Conservation (phyloP, 2,888 invertebrate species). For the Lacanobia oleracea region DNA sequence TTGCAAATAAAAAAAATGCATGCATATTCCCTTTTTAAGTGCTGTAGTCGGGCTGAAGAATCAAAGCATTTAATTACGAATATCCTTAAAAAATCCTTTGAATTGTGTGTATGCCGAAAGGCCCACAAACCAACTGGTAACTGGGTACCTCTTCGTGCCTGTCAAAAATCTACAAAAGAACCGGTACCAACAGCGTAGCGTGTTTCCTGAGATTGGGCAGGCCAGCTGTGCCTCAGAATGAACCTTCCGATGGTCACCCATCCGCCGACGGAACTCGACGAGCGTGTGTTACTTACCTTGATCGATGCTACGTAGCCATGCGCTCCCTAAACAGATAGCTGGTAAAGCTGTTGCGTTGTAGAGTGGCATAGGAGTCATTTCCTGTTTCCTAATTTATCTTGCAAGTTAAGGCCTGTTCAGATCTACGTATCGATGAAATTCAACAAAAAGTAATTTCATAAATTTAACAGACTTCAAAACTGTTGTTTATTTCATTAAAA, state of each 20-base stretch:
- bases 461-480: no score
- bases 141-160: not conserved
- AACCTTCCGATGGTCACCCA: not conserved
- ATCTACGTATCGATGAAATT: no score
- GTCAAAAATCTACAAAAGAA: not conserved
- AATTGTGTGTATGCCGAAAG: not conserved
- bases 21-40: no score
- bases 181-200: not conserved
- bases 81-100: not conserved
- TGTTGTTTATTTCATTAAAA: no score
- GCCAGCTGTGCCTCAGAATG: not conserved
- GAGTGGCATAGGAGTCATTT: not conserved
- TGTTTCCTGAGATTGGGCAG: not conserved
- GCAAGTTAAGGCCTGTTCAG: no score
- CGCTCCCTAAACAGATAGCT: not conserved
- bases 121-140: no score
- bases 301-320: not conserved
- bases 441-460: no score
- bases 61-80: not conserved
- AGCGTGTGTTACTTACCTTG: not conserved
- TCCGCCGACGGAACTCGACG: not conserved
- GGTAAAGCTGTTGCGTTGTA: not conserved
- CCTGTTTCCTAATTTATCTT: not conserved
- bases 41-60: no score
- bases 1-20: no score